Evolutionary conservation across 92 coral and sea anemone species (phyloP).

Genomic region (Zoanthus sansibaricus): DNA sequence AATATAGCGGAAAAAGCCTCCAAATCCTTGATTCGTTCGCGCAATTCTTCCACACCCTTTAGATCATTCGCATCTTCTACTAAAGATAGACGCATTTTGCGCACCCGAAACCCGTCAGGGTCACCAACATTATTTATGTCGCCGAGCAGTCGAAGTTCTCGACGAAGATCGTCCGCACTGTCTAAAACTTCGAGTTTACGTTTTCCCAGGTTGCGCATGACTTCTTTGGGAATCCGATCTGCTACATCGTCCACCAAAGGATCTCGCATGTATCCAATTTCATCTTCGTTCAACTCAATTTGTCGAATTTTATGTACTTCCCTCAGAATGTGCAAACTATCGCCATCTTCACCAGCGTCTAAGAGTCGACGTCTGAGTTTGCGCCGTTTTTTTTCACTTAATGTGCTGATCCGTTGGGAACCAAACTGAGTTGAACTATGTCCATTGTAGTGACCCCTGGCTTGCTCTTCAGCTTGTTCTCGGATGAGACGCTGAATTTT

Average conservation of each 20-base stretch:
- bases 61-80: conserved; percentile 70
- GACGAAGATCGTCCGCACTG: conserved; percentile 67
- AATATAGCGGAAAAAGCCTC: conserved; percentile 76
- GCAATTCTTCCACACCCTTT: conserved; percentile 71
- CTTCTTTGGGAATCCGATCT: conserved; percentile 65
- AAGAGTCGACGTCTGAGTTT: conserved; percentile 72
- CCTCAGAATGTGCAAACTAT: conserved; percentile 70
- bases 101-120: conserved; percentile 48
- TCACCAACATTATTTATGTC: conserved; percentile 40
- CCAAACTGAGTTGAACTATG: background rate
- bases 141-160: conserved; percentile 69
- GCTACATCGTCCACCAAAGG: conserved; percentile 74
- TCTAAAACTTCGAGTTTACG: conserved; percentile 64
- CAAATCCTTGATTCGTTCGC: conserved; percentile 75
- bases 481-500: conserved; percentile 77
- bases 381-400: conserved; percentile 62
- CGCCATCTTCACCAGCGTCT: conserved; percentile 54
- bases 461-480: conserved; percentile 76
- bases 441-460: conserved; percentile 41
- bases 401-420: conserved; percentile 32
- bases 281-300: conserved; percentile 78
- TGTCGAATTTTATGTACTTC: conserved; percentile 83
- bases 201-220: conserved; percentile 71
- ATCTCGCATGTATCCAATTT: conserved; percentile 56
- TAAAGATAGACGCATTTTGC: conserved; percentile 63